Evolutionary conservation across 2,888 invertebrate species (phyloP), one percentile per base, ranked within the genome.

Genomic region (Ennomos erosarius): DNA sequence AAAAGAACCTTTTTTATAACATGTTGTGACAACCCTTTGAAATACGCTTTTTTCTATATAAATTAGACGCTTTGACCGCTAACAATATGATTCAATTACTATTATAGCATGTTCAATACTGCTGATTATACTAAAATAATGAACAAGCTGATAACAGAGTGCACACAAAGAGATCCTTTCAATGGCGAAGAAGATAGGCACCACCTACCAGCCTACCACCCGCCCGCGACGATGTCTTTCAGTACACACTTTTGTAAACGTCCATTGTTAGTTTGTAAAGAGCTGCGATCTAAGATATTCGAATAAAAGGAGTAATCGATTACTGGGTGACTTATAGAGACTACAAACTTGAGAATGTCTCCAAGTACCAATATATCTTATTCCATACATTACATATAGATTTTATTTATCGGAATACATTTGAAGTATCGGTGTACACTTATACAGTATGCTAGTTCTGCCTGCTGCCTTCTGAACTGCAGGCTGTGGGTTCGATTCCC

Each of bases 231-330:
- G 61, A 62, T 63, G 63, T 66, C 68, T 68, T 65, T 67, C 62
- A 63, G 61, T 65, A 61, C 55, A 67, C 62, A 61, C 66, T 69
- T 64, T 67, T 65, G 63, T 62, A 66, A 67, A 65, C 64, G 64
- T 65, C 69, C 59, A 64, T 70, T 70, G 70, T 70, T 64, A 67
- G 64, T 62, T 59, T 64, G 49, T 64, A 65, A 65, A 69, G 69
- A 62, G 65, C 62, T 64, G 55, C 61, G 67, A 69, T 65, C 64
- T 65, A 65, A 67, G 58, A 67, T 62, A 62, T 62, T 56, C 56
- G 55, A 40, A 46, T 55, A 54, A 13, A 55, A 37, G 13, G 48
- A 50, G 48, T 40, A 40, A 50, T 59, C 50, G 62, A 55, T 61
- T 58, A 39, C 43, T 16, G 36, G n/a, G 16, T 35, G 38, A 26